These are phyloP conservation scores for Saturnia japonica DNA, from an alignment of 2,888 invertebrate genomes.

Conservation along the genomic window DNA sequence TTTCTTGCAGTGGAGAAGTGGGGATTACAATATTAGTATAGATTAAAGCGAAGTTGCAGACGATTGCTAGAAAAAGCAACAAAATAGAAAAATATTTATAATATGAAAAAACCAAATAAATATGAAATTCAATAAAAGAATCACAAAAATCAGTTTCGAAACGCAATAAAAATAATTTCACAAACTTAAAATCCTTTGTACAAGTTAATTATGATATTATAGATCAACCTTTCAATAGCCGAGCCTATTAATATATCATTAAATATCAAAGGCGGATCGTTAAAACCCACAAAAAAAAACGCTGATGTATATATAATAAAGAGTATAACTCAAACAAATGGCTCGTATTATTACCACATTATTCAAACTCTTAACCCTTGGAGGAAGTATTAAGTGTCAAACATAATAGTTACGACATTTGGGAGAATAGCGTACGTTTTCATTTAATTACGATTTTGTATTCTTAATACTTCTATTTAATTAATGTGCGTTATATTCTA, in stretches of 20 bases:
- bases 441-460: slow-evolving; percentile 38
- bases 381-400: slow-evolving; percentile 78
- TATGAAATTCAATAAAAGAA: slow-evolving; percentile 5
- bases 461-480: too few relatives aligned
- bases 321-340: slow-evolving; percentile 62
- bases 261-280: slow-evolving; percentile 42
- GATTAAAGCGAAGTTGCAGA: too few relatives aligned
- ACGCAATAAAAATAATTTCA: slow-evolving; percentile 30
- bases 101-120: not conserved
- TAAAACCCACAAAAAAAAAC: slow-evolving; percentile 30
- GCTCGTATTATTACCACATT: slow-evolving; percentile 54
- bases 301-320: slow-evolving; percentile 42
- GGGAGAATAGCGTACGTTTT: slow-evolving; percentile 38
- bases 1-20: too few relatives aligned
- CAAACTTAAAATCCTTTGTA: slow-evolving; percentile 40
- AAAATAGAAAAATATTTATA: not conserved
- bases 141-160: slow-evolving; percentile 21
- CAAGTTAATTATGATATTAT: slow-evolving; percentile 76
- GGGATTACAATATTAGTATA: too few relatives aligned
- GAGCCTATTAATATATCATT: slow-evolving; percentile 58
- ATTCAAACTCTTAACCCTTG: slow-evolving; percentile 56
- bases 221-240: slow-evolving; percentile 58
- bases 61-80: not conserved
- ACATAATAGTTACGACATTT: slow-evolving; percentile 63
- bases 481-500: too few relatives aligned